Base-by-base conservation (phyloP, 2,888 invertebrate species). In the Caenorhabditis afra region DNA sequence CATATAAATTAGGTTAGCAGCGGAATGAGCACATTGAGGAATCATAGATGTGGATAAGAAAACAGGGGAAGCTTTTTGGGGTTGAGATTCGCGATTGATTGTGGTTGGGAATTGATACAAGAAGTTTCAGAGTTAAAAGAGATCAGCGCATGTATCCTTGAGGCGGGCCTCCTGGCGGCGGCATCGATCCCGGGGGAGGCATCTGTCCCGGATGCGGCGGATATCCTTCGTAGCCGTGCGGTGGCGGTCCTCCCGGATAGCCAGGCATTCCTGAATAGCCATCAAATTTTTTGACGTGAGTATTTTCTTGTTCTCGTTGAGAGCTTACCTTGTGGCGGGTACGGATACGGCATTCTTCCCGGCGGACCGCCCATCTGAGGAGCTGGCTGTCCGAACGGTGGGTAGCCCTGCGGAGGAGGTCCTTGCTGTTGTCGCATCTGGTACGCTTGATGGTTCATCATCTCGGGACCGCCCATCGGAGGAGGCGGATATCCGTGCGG, bases 311-410 rank as follows among this genome's bases (percentile, higher is more conserved):
- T n/a, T n/a, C n/a, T n/a, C n/a, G n/a, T n/a, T n/a, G n/a, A 3
- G 29, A 29, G 29, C 49, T 39, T 62, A 65, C 77, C 64, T 65
- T 77, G 65, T 14, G 65, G 77, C 8, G 68, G 65, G 20, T 61
- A 70, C 5, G 70, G 77, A 45, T 66, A 66, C 16, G 65, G 62
- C 70, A 65, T 70, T 65, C 70, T n/a, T 37, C 44, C 58, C 29
- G 41, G 65, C 45, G 53, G 65, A 8, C 78, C 77, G 23, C 70
- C 71, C 67, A 79, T 79, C 35, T 79, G 81, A 1, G 81, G 79
- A 8, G 75, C 77, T 7, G 76, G 79, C 35, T 82, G 82, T 41
- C 79, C 82, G 39, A 70, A 71, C 23, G 66, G 76, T n/a, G 76
- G 76, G 23, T 76, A 76, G 14, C 75, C 75, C 52, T 64, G 76